phyloP scores from a whole-genome alignment of 2,113 vertebrate species.

The Urocynchramus pylzowi region DNA sequence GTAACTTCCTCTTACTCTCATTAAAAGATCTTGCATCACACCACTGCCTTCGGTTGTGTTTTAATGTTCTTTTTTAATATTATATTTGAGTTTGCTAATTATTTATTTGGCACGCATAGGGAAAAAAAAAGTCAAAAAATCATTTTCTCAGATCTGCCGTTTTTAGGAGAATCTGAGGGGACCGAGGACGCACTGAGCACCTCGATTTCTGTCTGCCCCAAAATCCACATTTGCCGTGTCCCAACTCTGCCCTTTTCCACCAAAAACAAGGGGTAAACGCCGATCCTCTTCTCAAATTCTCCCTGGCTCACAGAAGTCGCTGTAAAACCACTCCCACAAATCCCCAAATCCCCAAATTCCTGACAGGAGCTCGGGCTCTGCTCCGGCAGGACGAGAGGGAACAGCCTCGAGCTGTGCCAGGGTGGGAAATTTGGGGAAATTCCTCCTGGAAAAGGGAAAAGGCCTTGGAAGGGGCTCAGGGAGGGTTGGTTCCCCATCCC shows the following conservation, averaged over 20 bases:
- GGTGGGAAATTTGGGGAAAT: background rate
- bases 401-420: background rate
- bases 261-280: no score
- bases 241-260: background rate
- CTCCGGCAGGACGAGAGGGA: background rate
- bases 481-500: background rate
- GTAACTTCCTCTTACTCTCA: background rate
- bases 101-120: rapidly evolving
- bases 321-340: no score
- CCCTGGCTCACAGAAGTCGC: no score
- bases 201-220: background rate
- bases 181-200: rapidly evolving
- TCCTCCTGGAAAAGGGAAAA: background rate
- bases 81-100: rapidly evolving
- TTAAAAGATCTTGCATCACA: conserved; percentile 32
- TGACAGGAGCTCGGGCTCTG: background rate
- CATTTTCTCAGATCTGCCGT: background rate
- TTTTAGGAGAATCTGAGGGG: background rate
- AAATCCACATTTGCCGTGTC: rapidly evolving
- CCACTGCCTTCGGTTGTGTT: background rate
- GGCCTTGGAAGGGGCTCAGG: background rate
- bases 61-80: background rate
- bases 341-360: no score
- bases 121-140: background rate
- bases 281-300: no score